Base-by-base conservation (phyloP, 2,113 vertebrate species). In the Malaclemys terrapin region DNA sequence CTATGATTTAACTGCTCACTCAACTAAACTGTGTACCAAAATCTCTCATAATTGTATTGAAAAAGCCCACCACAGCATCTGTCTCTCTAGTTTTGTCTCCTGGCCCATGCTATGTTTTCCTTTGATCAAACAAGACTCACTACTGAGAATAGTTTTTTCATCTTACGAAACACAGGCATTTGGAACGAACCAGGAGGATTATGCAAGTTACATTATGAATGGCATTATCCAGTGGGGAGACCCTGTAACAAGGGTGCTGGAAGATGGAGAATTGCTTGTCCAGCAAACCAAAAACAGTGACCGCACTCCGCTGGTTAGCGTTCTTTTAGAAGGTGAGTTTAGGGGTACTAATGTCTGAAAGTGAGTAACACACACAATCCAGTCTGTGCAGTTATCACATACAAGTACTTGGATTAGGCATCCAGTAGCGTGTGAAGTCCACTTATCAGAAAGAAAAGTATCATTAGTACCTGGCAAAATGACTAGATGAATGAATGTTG, bases 211-310 rank as follows among this genome's bases (percentile, higher is more conserved):
- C 96, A 99, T 99, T 97, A 99, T 99, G 99, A 99, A 99, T 19
- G 99, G 99, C 13, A 99, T 99, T 88, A 99, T 99, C 84, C 99
- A 99, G 80, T 99, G 99, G 99, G 99, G 99, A 2, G 99, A 99
- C 91, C 99, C 98, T 3, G 99, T 99, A 17, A 99, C 99, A 0
- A 98, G 98, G 24, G 98, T 99, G 29, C 90, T 99, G 84, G 99
- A 99, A 87, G 99, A 99, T 29, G 99, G 99, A 59, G 99, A 99
- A 92, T 98, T 99, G 94, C 98, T 99, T 88, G 99, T 99, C 2
- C 99, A 99, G 92, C 99, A 99, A 93, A 99, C 99, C 2, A 99
- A 99, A 96, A 99, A 99, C 97, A 99, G 99, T 6, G 99, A 99
- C 88, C 99, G 99, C 16, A 99, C 99, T 0, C 99, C 99, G 0